Evolutionary conservation across 2,797 vertebrate genomes (phyloP).

Genomic region (Alca torda): DNA sequence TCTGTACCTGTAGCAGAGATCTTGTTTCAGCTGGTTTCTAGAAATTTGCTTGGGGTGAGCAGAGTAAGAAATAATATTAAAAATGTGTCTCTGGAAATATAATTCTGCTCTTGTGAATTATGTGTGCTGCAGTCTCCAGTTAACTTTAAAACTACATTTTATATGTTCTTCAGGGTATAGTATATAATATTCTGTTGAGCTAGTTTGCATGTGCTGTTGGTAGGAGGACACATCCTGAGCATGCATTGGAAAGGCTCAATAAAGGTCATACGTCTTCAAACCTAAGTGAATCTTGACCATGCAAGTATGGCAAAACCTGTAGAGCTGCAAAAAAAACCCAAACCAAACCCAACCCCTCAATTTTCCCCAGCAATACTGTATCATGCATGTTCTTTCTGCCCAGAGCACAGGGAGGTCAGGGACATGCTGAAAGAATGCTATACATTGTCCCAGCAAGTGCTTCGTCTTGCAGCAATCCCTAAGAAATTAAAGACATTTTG

Average conservation of each 20-base stretch:
- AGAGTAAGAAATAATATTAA: neutral
- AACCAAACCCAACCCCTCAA: neutral
- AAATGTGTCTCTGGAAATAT: slow-evolving; percentile 17
- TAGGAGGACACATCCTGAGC: neutral
- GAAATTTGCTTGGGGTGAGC: neutral
- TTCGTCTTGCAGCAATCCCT: neutral
- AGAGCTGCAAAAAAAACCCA: neutral
- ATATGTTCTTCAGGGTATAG: neutral
- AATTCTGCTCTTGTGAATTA: neutral
- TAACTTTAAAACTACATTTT: neutral
- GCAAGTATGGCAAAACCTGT: neutral
- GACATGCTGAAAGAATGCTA: neutral
- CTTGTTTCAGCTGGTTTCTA: neutral
- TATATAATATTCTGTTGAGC: neutral
- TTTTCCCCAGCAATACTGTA: neutral
- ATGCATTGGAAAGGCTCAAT: neutral
- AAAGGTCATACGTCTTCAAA: neutral
- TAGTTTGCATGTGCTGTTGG: neutral
- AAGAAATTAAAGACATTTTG: neutral
- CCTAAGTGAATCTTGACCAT: neutral
- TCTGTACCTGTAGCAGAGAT: neutral
- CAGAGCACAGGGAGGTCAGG: neutral
- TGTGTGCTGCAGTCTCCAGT: neutral
- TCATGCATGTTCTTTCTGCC: neutral
- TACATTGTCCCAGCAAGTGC: neutral